Percentiles rank a stretch among this genome's conserved stretches.
phyloP scores from a whole-genome alignment of 2,797 vertebrate species.

The Lithobates pipiens region DNA sequence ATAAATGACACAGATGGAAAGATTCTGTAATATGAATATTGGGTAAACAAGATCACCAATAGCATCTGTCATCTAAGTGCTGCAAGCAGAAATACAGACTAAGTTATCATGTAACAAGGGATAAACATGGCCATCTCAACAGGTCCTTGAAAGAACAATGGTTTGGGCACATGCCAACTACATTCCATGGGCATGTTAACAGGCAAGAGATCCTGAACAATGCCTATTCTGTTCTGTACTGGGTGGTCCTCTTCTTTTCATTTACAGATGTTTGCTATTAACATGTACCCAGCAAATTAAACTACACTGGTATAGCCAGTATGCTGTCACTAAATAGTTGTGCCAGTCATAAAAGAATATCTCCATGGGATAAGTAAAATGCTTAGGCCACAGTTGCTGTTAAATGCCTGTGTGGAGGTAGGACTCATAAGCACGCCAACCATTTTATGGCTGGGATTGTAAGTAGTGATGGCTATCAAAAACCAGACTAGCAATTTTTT shows the following conservation, averaged over 20 bases:
- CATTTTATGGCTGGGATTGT: constrained; percentile 9
- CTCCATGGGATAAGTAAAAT: constrained; percentile 38
- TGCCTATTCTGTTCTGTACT: constrained; percentile 52
- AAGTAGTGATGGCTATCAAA: background rate
- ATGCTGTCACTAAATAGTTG: constrained; percentile 36
- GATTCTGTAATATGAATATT: constrained; percentile 9
- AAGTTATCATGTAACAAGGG: constrained; percentile 45
- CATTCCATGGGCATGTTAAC: constrained; percentile 56
- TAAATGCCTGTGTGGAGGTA: constrained; percentile 6
- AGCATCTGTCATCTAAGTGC: constrained; percentile 8
- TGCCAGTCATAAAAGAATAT: constrained; percentile 49
- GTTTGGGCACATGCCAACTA: constrained; percentile 53
- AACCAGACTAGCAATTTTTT: background rate
- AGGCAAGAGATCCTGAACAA: constrained; percentile 51
- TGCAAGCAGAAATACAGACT: constrained; percentile 18
- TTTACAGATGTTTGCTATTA: constrained; percentile 61
- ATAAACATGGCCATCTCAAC: constrained; percentile 46
- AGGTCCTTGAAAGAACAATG: constrained; percentile 52
- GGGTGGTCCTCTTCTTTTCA: constrained; percentile 53
- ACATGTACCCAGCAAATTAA: constrained; percentile 50
- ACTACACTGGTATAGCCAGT: constrained; percentile 36
- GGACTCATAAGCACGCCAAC: constrained; percentile 26
- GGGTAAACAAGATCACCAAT: background rate
- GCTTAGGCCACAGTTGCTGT: constrained; percentile 34
- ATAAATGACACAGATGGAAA: constrained; percentile 25